These are phyloP conservation scores for Apotomis turbidana DNA, from an alignment of 2,888 invertebrate species.

Conservation along the genomic window DNA sequence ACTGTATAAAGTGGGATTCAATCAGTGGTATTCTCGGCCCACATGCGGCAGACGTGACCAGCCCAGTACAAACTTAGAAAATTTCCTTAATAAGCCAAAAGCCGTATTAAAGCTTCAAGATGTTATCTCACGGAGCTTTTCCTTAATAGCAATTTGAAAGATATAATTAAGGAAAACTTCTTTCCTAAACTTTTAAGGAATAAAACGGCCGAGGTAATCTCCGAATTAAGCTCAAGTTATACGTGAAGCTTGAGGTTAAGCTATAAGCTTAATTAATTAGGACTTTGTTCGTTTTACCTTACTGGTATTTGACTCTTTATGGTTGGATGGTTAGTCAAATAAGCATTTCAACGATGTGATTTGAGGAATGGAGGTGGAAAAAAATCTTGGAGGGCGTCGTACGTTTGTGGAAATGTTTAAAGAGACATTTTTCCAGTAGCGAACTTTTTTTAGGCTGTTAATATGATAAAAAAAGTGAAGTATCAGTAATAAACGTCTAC, in stretches of 20 bases:
- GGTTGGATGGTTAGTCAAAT: no score
- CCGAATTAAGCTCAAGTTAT: neutral
- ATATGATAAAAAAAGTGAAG: no score
- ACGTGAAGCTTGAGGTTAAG: neutral
- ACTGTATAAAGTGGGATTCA: no score
- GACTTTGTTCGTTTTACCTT: neutral
- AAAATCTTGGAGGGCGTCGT: no score
- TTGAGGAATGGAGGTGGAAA: no score
- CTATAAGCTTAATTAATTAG: slow-evolving; percentile 1
- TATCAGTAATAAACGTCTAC: no score
- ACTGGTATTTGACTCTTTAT: neutral
- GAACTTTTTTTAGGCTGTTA: no score
- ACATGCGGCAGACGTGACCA: no score
- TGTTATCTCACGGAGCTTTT: neutral
- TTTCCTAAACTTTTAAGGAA: neutral
- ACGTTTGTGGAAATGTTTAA: no score
- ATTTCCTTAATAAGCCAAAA: neutral
- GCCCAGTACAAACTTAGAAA: neutral
- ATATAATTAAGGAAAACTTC: neutral
- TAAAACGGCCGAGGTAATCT: slow-evolving; percentile 1
- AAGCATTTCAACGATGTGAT: no score
- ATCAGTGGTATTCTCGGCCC: no score
- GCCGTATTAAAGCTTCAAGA: neutral
- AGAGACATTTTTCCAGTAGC: no score
- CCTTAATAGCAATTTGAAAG: slow-evolving; percentile 1